Evolutionary conservation across 2,888 invertebrate genomes (phyloP).

Genomic region (Drosophila anomelani): DNA sequence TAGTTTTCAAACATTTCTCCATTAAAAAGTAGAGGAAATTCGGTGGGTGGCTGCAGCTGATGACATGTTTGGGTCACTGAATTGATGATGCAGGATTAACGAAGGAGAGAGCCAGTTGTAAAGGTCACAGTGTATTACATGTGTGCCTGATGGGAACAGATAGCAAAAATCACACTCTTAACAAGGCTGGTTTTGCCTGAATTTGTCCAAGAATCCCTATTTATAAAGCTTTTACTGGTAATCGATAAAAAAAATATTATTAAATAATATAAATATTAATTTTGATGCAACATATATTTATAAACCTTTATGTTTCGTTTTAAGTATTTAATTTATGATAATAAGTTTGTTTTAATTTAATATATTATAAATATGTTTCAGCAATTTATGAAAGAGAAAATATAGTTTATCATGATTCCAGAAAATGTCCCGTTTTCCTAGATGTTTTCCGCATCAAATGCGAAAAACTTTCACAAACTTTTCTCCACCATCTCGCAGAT

Average conservation of each 20-base stretch:
- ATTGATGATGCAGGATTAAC: conserved; percentile 25
- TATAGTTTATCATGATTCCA: background rate
- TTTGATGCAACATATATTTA: background rate
- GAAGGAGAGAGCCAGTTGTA: background rate
- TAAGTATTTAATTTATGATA: no score
- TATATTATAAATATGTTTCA: background rate
- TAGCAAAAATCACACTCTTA: background rate
- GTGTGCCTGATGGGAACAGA: conserved; percentile 6
- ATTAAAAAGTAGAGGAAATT: background rate
- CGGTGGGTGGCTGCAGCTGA: conserved; percentile 12
- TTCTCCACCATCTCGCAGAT: conserved; percentile 33
- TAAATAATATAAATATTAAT: background rate
- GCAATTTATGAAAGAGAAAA: background rate
- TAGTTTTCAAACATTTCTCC: background rate
- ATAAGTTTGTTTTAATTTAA: no score
- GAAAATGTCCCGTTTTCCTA: background rate
- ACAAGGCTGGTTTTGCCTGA: background rate
- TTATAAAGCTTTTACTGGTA: background rate
- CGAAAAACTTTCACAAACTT: conserved; percentile 10
- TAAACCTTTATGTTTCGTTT: no score
- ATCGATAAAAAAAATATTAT: background rate
- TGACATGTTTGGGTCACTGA: conserved; percentile 21
- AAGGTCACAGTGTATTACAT: conserved; percentile 62
- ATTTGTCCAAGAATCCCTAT: no score
- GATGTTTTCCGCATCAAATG: background rate